These are phyloP conservation scores for Microctenopoma stevenorrisi DNA, from an alignment of 2,797 vertebrate genomes.

Conservation along the genomic window DNA sequence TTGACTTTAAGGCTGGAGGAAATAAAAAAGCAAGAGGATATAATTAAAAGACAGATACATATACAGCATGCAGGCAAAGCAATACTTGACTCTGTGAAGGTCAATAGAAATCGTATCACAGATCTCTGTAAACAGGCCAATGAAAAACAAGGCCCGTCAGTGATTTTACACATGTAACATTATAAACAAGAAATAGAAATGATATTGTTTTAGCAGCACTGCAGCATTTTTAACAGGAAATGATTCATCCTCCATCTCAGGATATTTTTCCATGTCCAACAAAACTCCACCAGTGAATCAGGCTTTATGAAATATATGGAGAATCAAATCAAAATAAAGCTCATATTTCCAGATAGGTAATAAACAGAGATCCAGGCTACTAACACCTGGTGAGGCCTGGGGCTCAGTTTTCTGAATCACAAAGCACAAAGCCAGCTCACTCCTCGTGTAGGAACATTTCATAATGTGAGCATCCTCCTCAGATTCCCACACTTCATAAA, in stretches of 20 bases:
- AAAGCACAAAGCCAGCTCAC: conserved; percentile 85
- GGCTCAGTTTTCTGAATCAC: conserved; percentile 88
- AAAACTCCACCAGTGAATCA: conserved; percentile 50
- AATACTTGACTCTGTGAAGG: not conserved
- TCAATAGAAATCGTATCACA: conserved; percentile 13
- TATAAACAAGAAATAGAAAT: not conserved
- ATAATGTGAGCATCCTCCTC: conserved; percentile 59
- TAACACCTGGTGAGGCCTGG: conserved; percentile 87
- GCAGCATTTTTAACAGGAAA: conserved; percentile 11
- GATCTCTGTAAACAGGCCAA: conserved; percentile 5
- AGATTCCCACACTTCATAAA: conserved; percentile 89
- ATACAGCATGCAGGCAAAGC: not conserved
- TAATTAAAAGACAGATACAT: conserved; percentile 12
- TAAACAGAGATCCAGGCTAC: conserved; percentile 91
- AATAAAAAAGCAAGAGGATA: conserved; percentile 6
- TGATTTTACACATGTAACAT: conserved; percentile 10
- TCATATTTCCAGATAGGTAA: conserved; percentile 92
- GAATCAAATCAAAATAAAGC: conserved; percentile 89
- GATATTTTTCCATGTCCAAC: conserved; percentile 44
- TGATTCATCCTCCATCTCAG: not conserved
- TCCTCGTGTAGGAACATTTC: conserved; percentile 87
- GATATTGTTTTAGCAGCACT: conserved; percentile 9
- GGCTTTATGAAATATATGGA: conserved; percentile 85
- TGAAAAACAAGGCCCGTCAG: conserved; percentile 9
- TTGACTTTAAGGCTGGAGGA: not conserved